Evolutionary conservation across 2,888 invertebrate species (phyloP), one percentile per base, ranked within the genome.

Genomic region (Scaeva pyrastri): DNA sequence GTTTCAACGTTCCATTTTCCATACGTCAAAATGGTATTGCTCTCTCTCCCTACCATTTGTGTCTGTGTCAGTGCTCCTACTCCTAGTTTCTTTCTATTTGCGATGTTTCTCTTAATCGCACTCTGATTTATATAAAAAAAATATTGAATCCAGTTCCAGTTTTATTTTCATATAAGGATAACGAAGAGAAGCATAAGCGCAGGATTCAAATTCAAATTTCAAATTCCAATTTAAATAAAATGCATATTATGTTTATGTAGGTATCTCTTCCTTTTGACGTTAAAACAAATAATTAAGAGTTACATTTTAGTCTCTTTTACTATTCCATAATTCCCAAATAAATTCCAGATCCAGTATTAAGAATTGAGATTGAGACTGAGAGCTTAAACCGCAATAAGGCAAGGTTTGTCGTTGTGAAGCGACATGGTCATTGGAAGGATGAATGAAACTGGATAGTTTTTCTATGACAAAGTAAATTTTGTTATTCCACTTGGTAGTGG

Each of bases 351-450:
- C 52, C 52, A 52, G 23, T 26, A 10, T 11, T 62, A 39, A 48
- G 10, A n/a, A n/a, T n/a, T n/a, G n/a, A n/a, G n/a, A n/a, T 8
- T 31, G 31, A 31, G 31, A 8, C 48, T n/a, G 23, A 73, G 71
- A 43, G 58, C 64, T 56, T 26, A 75, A 56, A 76, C 16, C 62
- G 81, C 43, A 64, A n/a, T n/a, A n/a, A 58, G 64, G 45, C 45
- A 73, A 81, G 48, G 76, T 73, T 85, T 80, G 45, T 60, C 45
- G 66, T 72, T 72, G 76, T 76, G 43, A 62, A 55, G 58, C 55
- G 73, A 77, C 60, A 82, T 82, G 86, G 77, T 74, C 82, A 82
- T 74, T 82, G 80, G 86, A 86, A 86, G 86, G 45, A 82, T 77
- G 77, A 60, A 66, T 81, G 60, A 56, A 21, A 60, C 36, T 52